Evolutionary conservation across 2,113 vertebrate genomes (phyloP).

Genomic region (Colaptes auratus): DNA sequence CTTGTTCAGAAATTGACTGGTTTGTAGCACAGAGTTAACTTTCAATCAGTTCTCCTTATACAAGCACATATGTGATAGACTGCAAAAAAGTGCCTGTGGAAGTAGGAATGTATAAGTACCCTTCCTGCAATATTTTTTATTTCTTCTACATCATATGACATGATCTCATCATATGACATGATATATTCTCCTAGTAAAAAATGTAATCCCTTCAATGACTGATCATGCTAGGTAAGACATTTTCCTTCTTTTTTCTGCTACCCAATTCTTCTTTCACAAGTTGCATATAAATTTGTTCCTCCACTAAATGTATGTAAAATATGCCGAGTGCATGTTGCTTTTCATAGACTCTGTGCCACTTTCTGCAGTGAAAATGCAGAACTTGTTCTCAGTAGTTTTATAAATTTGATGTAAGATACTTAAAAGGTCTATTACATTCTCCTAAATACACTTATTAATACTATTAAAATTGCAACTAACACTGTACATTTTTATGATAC

Average conservation of each 20-base stretch:
- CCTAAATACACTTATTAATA: not conserved
- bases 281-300: not conserved
- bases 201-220: not conserved
- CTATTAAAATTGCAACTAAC: not conserved
- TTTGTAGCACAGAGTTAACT: not conserved
- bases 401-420: not conserved
- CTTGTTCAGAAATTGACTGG: not conserved
- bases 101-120: not conserved
- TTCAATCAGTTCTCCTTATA: not conserved
- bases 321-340: fast-evolving
- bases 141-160: not conserved
- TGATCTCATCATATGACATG: too few species aligned
- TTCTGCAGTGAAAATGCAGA: not conserved
- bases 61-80: not conserved
- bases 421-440: not conserved
- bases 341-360: not conserved
- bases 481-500: not conserved
- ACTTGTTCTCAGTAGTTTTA: not conserved
- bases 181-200: not conserved
- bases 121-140: not conserved
- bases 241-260: not conserved
- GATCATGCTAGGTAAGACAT: not conserved
- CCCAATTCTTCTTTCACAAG: not conserved
- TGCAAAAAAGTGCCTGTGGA: not conserved
- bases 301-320: not conserved